Base-by-base conservation (phyloP, 2,113 vertebrate species). In the Silurus meridionalis region DNA sequence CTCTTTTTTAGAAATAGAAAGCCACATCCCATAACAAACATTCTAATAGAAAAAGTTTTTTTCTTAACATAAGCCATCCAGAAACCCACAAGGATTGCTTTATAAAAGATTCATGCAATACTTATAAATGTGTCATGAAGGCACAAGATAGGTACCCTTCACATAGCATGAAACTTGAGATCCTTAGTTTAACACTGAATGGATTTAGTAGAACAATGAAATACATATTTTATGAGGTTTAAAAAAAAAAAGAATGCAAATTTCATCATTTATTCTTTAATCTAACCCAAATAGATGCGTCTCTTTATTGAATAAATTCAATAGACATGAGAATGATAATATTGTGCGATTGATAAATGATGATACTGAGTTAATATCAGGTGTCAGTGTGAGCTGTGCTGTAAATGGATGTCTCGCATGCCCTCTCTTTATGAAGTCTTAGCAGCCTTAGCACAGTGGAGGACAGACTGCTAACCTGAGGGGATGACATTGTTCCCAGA, bases 401-500 rank as follows among this genome's bases (percentile, higher is more conserved):
- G 58, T 64, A 74, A 86, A 82, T 60, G 9, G 19, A 48, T 28
- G 61, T 69, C 10, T 72, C 79, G 28, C 37, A 58, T 57, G 81
- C 55, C 48, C 25, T 58, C 69, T 77, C 25, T 82, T 82, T 74
- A 74, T 64, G 69, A 86, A 80, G 37, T 58, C 80, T 66, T 78
- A 81, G 78, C 78, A 81, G 55, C 78, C 55, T 60, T 67, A 9
- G 21, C 19, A n/a, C 64, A 50, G 77, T 50, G 55, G 60, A 86
- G 78, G 74, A 72, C 50, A 69, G 53, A 57, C 53, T 80, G 52
- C 28, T 13, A 85, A 85, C 84, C 64, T 69, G 66, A 66, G 7
- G 57, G 4, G 14, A 48, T 80, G 75, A 67, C 28, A 55, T 17
- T 46, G 28, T 63, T 89, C 88, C 71, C 79, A 82, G 85, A 79